Conservation (phyloP, 2,113 vertebrate species). For the Corythornis madagascariensis region DNA sequence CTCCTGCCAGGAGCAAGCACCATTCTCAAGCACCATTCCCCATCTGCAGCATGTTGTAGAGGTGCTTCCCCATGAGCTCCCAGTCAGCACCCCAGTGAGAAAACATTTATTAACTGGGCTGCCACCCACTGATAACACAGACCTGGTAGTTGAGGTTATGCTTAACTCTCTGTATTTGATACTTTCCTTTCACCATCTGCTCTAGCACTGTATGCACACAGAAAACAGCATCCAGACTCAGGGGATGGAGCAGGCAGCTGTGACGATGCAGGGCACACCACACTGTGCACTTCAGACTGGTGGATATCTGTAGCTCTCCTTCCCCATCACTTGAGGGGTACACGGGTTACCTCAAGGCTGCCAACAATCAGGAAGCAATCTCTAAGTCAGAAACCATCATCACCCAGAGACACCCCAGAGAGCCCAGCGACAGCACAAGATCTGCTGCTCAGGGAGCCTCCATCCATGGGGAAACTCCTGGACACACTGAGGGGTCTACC, state of each 20-base stretch:
- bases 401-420: slow-evolving; percentile 36
- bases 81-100: slow-evolving; percentile 61
- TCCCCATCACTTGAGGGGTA: neutral
- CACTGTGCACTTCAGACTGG: neutral
- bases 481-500: neutral
- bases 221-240: neutral
- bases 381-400: slow-evolving; percentile 39
- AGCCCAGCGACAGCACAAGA: neutral
- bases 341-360: slow-evolving; percentile 62
- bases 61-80: slow-evolving; percentile 67
- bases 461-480: neutral
- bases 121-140: slow-evolving; percentile 85
- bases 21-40: neutral
- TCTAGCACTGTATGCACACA: neutral
- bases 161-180: slow-evolving; percentile 74
- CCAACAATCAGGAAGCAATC: slow-evolving; percentile 44
- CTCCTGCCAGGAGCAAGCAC: neutral
- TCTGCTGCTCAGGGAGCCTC: neutral
- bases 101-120: slow-evolving; percentile 90
- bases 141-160: slow-evolving; percentile 78
- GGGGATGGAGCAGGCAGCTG: neutral
- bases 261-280: neutral
- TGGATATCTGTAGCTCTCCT: neutral
- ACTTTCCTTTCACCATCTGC: slow-evolving; percentile 2
- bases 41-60: slow-evolving; percentile 55